Evolutionary conservation across 2,113 vertebrate species (phyloP).

Genomic region (Silurus meridionalis): DNA sequence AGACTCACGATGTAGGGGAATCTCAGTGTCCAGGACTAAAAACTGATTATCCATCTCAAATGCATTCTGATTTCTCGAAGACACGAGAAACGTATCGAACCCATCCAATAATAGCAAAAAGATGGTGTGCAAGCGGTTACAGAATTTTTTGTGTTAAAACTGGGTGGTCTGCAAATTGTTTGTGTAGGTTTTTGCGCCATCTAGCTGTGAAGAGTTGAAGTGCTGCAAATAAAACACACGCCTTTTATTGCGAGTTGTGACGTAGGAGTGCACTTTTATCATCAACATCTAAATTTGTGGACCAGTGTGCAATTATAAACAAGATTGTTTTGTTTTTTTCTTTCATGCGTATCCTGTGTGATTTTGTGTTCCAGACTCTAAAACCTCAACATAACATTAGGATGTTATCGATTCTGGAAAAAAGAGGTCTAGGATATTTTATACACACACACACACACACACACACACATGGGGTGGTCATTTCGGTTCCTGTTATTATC

Average conservation of each 20-base stretch:
- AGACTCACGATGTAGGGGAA: not conserved
- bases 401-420: not conserved
- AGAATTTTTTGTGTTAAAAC: not conserved
- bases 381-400: not conserved
- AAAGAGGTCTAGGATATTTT: not conserved
- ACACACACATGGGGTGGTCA: not conserved
- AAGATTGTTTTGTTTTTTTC: not conserved
- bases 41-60: not conserved
- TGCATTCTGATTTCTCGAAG: not conserved
- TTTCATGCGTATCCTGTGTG: not conserved
- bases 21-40: too few species aligned
- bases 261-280: not conserved
- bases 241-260: not conserved
- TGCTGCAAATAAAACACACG: not conserved
- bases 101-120: not conserved
- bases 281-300: not conserved
- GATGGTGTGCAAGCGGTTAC: too few species aligned
- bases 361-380: not conserved
- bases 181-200: not conserved
- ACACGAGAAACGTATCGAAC: not conserved
- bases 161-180: not conserved
- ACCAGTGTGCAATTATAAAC: not conserved
- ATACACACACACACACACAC: not conserved
- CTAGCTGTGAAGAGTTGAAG: not conserved
- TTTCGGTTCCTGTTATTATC: too few species aligned